Percentiles rank a stretch among this genome's conserved stretches.
Conservation (phyloP, 2,888 invertebrate genomes). For the Macrophya annulata region DNA sequence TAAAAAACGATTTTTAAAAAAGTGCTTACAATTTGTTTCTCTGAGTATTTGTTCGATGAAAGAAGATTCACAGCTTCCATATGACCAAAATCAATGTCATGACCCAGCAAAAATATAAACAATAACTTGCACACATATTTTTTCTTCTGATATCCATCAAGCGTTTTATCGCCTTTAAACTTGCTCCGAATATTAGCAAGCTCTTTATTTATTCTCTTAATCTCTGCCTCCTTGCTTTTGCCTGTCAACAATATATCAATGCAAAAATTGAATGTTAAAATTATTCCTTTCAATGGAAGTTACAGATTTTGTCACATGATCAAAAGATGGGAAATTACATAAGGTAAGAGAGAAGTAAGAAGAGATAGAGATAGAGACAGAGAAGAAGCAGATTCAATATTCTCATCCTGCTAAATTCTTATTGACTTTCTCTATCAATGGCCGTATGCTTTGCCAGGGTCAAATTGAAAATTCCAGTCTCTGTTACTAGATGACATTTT, state of each 20-base stretch:
- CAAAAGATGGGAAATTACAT: background rate
- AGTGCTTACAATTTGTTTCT: slow-evolving; percentile 96
- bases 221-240: slow-evolving; percentile 99
- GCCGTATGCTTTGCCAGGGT: background rate
- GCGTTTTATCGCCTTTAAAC: slow-evolving; percentile 99
- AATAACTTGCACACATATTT: slow-evolving; percentile 99
- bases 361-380: background rate
- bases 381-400: slow-evolving; percentile 10
- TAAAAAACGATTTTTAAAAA: slow-evolving; percentile 16
- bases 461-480: slow-evolving; percentile 39
- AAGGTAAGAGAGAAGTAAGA: slow-evolving; percentile 19
- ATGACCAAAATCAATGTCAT: slow-evolving; percentile 99
- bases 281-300: background rate
- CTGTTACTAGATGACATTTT: background rate
- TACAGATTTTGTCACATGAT: slow-evolving; percentile 10
- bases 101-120: slow-evolving; percentile 99
- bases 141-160: slow-evolving; percentile 99
- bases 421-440: slow-evolving; percentile 47
- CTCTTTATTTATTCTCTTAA: slow-evolving; percentile 99
- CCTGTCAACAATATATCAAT: slow-evolving; percentile 81
- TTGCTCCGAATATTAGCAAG: slow-evolving; percentile 99
- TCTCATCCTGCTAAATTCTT: slow-evolving; percentile 43
- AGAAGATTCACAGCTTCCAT: slow-evolving; percentile 99
- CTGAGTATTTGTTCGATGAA: slow-evolving; percentile 99
- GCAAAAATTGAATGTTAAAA: background rate